Evolutionary conservation across 2,888 invertebrate genomes (phyloP), one percentile per base, ranked within the genome.

Genomic region (Drosophila rellima): DNA sequence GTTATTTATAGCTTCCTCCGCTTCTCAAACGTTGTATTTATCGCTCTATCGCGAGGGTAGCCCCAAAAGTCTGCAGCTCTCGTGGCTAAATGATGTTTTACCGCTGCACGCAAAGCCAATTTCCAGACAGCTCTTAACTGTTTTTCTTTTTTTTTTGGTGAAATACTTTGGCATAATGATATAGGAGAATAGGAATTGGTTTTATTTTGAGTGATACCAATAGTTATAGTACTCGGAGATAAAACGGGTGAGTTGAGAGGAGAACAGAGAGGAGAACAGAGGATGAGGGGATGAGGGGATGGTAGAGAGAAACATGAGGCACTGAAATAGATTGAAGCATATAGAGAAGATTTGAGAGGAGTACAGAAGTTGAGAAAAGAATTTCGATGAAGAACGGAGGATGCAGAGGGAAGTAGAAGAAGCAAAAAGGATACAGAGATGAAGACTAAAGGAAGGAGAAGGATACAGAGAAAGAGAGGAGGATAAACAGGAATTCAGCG

Each of bases 1-100:
- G 74, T 86, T 86, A 89, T 86, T 86, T 86, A 86, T 86, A 74
- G 88, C 85, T 86, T 86, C 89, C 89, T 85, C 70, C 75, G 69
- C 13, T 29, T 37, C 62, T 15, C 64, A 69, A 78, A 70, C 74
- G 79, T 57, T 69, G 63, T 70, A 62, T 79, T 83, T 74, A 80
- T 54, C 67, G 57, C 63, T 64, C 65, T 55, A 52, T 50, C 15
- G 50, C 50, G 44, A 51, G 56, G 45, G 40, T 57, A 42, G 45
- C 33, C 35, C 47, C 61, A 66, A 62, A 18, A 8, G 2, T 37
- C 44, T 31, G n/a, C n/a, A n/a, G 8, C 31, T 31, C 29, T 51
- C 26, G 29, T 56, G 40, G 29, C 47, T 45, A 84, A 88, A 81
- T 79, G 86, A 56, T 74, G 67, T 75, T 78, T 86, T 78, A 62